Evolutionary conservation across 2,797 vertebrate genomes (phyloP).

Genomic region (Potorous gilbertii): DNA sequence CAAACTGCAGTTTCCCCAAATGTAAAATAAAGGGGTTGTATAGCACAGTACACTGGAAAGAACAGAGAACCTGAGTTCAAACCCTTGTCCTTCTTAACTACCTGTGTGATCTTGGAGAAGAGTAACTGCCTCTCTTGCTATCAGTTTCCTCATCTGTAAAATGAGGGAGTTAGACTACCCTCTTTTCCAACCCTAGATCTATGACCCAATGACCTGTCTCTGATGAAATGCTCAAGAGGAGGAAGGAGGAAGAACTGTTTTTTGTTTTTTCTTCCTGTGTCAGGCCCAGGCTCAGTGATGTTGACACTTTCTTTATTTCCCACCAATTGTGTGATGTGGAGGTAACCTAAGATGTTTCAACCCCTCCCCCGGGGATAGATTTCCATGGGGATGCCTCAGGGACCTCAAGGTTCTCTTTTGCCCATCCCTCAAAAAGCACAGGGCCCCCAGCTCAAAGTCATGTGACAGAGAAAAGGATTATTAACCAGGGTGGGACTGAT

Average conservation of each 20-base stretch:
- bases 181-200: not conserved
- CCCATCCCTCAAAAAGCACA: slow-evolving; percentile 12
- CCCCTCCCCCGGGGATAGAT: not conserved
- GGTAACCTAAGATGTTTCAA: not conserved
- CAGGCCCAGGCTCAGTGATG: not conserved
- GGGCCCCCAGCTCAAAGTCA: slow-evolving; percentile 25
- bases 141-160: not conserved
- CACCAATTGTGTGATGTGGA: not conserved
- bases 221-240: not conserved
- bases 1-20: not conserved
- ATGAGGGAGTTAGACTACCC: not conserved
- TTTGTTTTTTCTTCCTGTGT: not conserved
- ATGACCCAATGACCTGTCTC: not conserved
- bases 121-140: not conserved
- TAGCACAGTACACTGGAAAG: not conserved
- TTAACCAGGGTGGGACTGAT: slow-evolving; percentile 1
- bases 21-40: not conserved
- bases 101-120: not conserved
- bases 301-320: not conserved
- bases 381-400: not conserved
- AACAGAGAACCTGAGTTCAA: not conserved
- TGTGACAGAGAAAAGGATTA: not conserved
- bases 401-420: not conserved
- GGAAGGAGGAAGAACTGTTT: not conserved
- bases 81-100: not conserved